Evolutionary conservation across 2,113 vertebrate species (phyloP).

Genomic region (Anoura caudifer): DNA sequence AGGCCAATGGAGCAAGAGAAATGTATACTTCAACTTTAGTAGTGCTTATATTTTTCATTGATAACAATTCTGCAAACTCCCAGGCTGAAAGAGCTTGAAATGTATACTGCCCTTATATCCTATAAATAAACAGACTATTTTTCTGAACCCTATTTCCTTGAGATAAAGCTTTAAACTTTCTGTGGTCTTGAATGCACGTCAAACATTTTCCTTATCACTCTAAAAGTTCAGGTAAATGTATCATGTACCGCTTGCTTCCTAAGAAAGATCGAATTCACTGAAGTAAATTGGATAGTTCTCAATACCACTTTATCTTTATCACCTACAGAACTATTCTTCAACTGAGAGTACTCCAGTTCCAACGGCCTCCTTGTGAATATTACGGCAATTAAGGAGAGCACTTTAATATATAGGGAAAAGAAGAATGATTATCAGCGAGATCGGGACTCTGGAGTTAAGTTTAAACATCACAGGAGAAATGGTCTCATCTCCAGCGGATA

Average conservation of each 20-base stretch:
- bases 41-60: not conserved
- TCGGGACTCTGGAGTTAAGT: constrained; percentile 48
- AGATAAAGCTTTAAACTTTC: constrained; percentile 44
- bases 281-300: constrained; percentile 60
- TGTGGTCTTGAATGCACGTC: constrained; percentile 18
- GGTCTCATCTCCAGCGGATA: not conserved
- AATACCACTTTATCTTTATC: constrained; percentile 57
- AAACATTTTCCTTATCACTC: constrained; percentile 42
- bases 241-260: not conserved
- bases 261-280: constrained; percentile 58
- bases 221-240: constrained; percentile 43
- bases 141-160: not conserved
- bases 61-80: constrained; percentile 13
- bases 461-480: constrained; percentile 16
- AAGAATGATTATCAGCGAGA: not conserved
- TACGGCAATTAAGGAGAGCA: constrained; percentile 53
- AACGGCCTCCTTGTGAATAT: constrained; percentile 56
- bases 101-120: not conserved
- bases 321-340: constrained; percentile 9
- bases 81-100: not conserved
- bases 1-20: not conserved
- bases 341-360: constrained; percentile 52
- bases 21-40: not conserved
- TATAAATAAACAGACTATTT: constrained; percentile 27
- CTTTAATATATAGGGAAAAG: constrained; percentile 32